phyloP scores from a whole-genome alignment of 2,797 vertebrate species.

The Tamandua tetradactyla region DNA sequence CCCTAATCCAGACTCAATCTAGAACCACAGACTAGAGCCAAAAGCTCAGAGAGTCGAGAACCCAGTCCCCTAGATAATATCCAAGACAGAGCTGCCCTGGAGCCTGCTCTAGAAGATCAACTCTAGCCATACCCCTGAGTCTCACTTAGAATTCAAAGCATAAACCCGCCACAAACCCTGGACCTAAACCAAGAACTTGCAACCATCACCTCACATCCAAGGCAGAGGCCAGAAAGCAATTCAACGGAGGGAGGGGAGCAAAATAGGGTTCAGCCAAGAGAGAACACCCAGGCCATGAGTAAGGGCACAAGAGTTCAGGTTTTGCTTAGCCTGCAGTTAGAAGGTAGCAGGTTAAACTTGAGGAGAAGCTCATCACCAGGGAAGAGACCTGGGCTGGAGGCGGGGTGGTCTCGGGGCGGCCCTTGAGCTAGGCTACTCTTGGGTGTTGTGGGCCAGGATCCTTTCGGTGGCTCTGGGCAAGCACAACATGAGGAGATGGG shows the following conservation, averaged over 20 bases:
- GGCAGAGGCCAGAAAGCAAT: not conserved
- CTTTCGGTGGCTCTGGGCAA: constrained; percentile 83
- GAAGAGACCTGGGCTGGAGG: accelerated
- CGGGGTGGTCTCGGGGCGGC: not conserved
- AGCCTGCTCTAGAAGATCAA: not conserved
- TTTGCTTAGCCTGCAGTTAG: not conserved
- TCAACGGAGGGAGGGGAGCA: too few relatives aligned
- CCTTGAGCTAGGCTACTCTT: not conserved
- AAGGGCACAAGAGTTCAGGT: not conserved
- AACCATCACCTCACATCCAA: not conserved
- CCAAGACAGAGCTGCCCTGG: not conserved
- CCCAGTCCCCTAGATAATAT: not conserved
- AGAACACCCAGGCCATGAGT: too few relatives aligned
- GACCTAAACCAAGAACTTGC: not conserved
- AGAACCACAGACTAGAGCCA: not conserved
- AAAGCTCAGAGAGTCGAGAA: not conserved
- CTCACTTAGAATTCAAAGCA: not conserved
- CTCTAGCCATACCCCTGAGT: not conserved
- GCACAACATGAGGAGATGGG: constrained; percentile 79
- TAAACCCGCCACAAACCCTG: not conserved
- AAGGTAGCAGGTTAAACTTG: not conserved
- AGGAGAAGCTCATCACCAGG: not conserved
- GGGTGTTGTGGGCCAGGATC: constrained; percentile 49
- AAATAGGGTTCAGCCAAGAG: not conserved
- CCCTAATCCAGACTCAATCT: not conserved